Evolutionary conservation across 2,888 invertebrate species (phyloP), one percentile per base, ranked within the genome.

Genomic region (Spodoptera littoralis): DNA sequence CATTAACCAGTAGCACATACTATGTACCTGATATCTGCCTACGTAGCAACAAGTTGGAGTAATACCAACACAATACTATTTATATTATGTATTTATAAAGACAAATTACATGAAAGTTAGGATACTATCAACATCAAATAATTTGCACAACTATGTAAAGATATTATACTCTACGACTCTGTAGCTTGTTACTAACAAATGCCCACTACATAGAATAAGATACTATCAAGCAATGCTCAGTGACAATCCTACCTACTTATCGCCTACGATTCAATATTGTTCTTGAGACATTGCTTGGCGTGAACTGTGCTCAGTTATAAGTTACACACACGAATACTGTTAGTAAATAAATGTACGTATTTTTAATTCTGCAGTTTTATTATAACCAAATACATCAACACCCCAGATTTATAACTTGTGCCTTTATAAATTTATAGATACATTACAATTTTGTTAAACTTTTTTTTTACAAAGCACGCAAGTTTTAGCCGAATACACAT

Each of bases 261-360:
- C 27, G 52, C 68, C 63, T 65, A 67, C 55, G 63, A 42, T 72
- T 68, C 63, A 51, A 60, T 57, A 65, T 65, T 62, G 47, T 79
- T 74, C 73, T 63, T 67, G 79, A 77, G 74, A 68, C 57, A 73
- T 78, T 80, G 81, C 81, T 81, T 76, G 75, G 71, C 68, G 73
- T 70, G 60, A 74, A 77, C 72, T 73, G 60, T 71, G 72, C 72
- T 68, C 76, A 79, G 68, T 76, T 78, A 70, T 80, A 76, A 78
- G 80, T 80, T 84, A 84, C 78, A 81, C 80, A 83, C 76, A 78
- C 61, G 70, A 79, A 77, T 85, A 85, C 78, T 82, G 77, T 82
- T 83, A 87, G 82, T 79, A 72, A 87, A 81, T 83, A 85, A 86
- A 85, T 79, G 75, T 83, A 84, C 77, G 68, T 86, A 83, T 80